Percentiles rank a stretch among this genome's conserved stretches.
Evolutionary conservation across 2,113 vertebrate genomes (phyloP).

Genomic region (Dinomys branickii): DNA sequence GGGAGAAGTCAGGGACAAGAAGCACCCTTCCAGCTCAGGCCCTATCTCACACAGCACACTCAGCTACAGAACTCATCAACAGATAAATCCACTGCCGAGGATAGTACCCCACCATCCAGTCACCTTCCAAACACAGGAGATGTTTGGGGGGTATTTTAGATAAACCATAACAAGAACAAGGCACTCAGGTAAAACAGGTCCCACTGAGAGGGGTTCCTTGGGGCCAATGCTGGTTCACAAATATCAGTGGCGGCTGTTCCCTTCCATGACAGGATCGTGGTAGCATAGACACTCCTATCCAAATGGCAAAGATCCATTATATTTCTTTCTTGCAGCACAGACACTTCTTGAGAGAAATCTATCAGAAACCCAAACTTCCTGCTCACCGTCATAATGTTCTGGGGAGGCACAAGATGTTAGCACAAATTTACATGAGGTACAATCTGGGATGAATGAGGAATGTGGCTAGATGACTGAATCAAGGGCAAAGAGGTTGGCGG

Average conservation of each 20-base stretch:
- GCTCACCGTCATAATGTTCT: neutral
- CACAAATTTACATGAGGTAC: neutral
- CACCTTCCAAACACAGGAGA: neutral
- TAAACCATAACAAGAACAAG: neutral
- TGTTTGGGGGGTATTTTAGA: neutral
- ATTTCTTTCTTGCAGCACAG: neutral
- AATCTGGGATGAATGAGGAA: neutral
- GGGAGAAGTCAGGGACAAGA: neutral
- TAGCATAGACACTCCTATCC: neutral
- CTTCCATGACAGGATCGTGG: neutral
- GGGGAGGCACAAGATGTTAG: too few relatives aligned
- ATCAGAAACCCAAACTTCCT: neutral
- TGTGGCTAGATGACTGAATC: neutral
- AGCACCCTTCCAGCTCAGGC: neutral
- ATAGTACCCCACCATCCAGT: neutral
- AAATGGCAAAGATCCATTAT: neutral
- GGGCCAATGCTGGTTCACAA: neutral
- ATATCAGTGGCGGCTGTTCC: neutral
- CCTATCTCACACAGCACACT: neutral
- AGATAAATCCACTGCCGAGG: neutral
- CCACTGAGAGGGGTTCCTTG: neutral
- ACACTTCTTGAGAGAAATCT: neutral
- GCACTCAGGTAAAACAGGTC: neutral
- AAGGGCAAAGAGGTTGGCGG: neutral
- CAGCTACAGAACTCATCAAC: neutral